Percentiles rank a stretch among this genome's conserved stretches.
Evolutionary conservation across 2,113 vertebrate species (phyloP).

Genomic region (Grantiella picta): DNA sequence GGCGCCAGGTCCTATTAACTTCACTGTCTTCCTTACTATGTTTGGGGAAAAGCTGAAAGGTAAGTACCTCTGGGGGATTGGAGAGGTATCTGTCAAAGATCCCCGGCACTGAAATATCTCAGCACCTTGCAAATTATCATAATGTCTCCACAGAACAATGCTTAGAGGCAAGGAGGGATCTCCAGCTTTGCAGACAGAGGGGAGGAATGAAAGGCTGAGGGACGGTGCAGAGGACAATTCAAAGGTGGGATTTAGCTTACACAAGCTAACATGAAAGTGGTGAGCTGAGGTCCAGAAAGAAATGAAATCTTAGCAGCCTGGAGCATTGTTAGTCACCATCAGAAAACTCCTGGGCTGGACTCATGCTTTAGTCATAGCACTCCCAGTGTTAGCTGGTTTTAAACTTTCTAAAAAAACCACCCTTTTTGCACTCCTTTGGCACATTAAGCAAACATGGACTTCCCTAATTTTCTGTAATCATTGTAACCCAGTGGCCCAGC

Average conservation of each 20-base stretch:
- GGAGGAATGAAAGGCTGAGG: not conserved
- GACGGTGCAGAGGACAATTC: constrained; percentile 12
- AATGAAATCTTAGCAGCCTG: constrained; percentile 16
- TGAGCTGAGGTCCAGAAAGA: not conserved
- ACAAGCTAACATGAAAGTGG: constrained; percentile 19
- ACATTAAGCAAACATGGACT: not conserved
- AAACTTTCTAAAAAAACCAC: not conserved
- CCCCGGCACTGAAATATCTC: constrained; percentile 33
- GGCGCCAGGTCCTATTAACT: constrained; percentile 87
- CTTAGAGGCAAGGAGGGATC: constrained; percentile 53
- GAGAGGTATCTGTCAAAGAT: constrained; percentile 60
- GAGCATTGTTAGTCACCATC: not conserved
- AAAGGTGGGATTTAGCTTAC: constrained; percentile 29
- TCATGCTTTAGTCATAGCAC: not conserved
- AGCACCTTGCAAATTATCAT: constrained; percentile 41
- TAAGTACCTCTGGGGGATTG: constrained; percentile 63
- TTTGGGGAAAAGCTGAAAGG: constrained; percentile 93
- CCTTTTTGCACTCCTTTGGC: not conserved
- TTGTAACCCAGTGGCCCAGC: not conserved
- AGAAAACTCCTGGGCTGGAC: not conserved
- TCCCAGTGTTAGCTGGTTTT: not conserved
- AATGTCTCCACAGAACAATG: constrained; percentile 26
- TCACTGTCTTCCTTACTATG: constrained; percentile 89
- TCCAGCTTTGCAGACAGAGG: constrained; percentile 18
- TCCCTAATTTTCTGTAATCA: not conserved